Conservation (phyloP, 1,140 invertebrate genomes). For the Hycleus cichorii region DNA sequence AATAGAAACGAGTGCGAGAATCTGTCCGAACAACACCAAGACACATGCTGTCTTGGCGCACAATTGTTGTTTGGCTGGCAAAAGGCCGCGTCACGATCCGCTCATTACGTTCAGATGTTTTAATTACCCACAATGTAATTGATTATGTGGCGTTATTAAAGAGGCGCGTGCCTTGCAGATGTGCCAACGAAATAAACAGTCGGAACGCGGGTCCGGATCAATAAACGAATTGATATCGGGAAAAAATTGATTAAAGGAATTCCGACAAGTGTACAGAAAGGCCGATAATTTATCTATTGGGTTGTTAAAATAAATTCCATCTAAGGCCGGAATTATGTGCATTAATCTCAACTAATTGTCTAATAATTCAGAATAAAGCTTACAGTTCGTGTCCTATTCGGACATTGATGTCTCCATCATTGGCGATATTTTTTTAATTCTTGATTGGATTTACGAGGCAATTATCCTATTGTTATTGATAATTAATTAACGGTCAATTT, state of each 20-base stretch:
- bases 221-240: too few relatives aligned
- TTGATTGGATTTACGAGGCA: slow-evolving; percentile 13
- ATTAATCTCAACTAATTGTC: slow-evolving; percentile 31
- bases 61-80: slow-evolving; percentile 19
- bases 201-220: too few relatives aligned
- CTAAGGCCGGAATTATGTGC: slow-evolving; percentile 28
- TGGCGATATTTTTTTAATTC: slow-evolving; percentile 14
- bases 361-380: slow-evolving; percentile 28
- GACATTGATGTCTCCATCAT: slow-evolving; percentile 32
- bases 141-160: slow-evolving; percentile 22
- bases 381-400: slow-evolving; percentile 24
- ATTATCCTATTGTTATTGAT: neutral
- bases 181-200: too few relatives aligned
- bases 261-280: too few relatives aligned
- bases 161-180: slow-evolving; percentile 21
- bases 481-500: too few relatives aligned
- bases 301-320: slow-evolving; percentile 24
- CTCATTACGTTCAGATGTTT: slow-evolving; percentile 33
- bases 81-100: slow-evolving; percentile 31
- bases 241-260: too few relatives aligned
- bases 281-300: slow-evolving; percentile 20
- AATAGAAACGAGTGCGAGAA: too few relatives aligned
- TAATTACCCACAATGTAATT: slow-evolving; percentile 30
- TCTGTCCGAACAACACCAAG: too few relatives aligned
- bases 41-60: neutral